A percentile compares a stretch with the other conserved stretches of the same genome.
These are phyloP conservation scores for Cydia strobilella DNA, from an alignment of 1,140 invertebrate species.

Conservation along the genomic window DNA sequence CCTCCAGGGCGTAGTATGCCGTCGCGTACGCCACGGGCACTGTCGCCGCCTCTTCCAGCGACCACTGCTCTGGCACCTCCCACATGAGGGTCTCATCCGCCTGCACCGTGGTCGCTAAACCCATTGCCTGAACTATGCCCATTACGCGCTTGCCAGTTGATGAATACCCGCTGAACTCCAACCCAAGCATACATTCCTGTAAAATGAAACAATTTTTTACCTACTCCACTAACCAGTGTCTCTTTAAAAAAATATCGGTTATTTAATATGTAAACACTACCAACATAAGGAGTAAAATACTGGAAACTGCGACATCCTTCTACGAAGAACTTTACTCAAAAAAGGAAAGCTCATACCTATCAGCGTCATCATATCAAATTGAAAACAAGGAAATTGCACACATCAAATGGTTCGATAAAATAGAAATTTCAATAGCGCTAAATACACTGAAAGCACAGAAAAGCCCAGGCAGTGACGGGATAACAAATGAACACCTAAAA, in stretches of 20 bases:
- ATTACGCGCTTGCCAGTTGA: slow-evolving; percentile 90
- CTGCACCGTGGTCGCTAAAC: slow-evolving; percentile 93
- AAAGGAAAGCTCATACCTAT: too few relatives aligned
- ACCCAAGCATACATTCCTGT: slow-evolving; percentile 95
- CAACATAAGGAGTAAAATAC: too few relatives aligned
- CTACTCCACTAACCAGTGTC: too few relatives aligned
- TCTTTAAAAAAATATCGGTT: not conserved
- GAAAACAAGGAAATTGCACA: too few relatives aligned
- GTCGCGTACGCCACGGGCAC: slow-evolving; percentile 97
- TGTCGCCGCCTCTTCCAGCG: slow-evolving; percentile 94
- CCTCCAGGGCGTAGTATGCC: slow-evolving; percentile 93
- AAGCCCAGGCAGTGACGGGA: too few relatives aligned
- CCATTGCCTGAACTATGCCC: slow-evolving; percentile 94
- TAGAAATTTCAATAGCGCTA: too few relatives aligned
- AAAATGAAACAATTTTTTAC: not conserved
- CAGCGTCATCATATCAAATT: too few relatives aligned
- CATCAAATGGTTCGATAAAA: too few relatives aligned
- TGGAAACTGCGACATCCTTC: too few relatives aligned
- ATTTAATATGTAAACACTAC: not conserved
- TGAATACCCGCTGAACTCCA: slow-evolving; percentile 95
- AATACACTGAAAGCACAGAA: too few relatives aligned
- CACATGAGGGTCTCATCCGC: slow-evolving; percentile 94
- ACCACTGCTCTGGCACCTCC: slow-evolving; percentile 94
- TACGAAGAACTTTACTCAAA: too few relatives aligned
- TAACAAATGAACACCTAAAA: too few relatives aligned